Evolutionary conservation across 2,797 vertebrate species (phyloP).

Genomic region (Chromobotia macracanthus): DNA sequence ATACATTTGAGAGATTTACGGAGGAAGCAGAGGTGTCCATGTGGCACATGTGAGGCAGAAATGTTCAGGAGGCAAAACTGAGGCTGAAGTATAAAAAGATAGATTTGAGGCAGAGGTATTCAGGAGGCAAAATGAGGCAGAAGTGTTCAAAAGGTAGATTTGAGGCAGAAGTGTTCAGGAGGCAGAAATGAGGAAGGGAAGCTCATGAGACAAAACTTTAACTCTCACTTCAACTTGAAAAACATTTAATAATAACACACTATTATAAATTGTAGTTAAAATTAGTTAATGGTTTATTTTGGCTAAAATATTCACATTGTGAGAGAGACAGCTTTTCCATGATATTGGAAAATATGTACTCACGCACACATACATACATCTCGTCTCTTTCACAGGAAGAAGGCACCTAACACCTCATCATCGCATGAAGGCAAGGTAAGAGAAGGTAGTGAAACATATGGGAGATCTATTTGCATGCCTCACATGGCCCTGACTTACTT

Average conservation of each 20-base stretch:
- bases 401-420: constrained; percentile 38
- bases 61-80: neutral
- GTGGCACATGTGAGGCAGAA: constrained; percentile 7
- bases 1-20: constrained; percentile 30
- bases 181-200: neutral
- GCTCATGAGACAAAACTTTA: neutral
- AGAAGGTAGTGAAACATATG: constrained; percentile 38
- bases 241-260: neutral
- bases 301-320: neutral
- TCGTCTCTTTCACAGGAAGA: neutral
- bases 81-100: no score
- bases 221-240: no score
- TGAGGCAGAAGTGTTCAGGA: constrained; percentile 1
- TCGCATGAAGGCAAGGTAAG: constrained; percentile 2
- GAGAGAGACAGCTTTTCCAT: neutral
- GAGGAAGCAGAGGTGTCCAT: neutral
- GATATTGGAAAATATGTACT: neutral
- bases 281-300: neutral
- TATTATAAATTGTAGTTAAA: neutral
- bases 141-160: neutral
- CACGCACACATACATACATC: neutral
- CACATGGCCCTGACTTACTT: constrained; percentile 37
- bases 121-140: neutral
- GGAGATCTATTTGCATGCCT: constrained; percentile 48
- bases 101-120: neutral